A percentile compares a stretch with the other conserved stretches of the same genome.
phyloP scores from a whole-genome alignment of 1,140 invertebrate species.

The Sesamia nonagrioides region DNA sequence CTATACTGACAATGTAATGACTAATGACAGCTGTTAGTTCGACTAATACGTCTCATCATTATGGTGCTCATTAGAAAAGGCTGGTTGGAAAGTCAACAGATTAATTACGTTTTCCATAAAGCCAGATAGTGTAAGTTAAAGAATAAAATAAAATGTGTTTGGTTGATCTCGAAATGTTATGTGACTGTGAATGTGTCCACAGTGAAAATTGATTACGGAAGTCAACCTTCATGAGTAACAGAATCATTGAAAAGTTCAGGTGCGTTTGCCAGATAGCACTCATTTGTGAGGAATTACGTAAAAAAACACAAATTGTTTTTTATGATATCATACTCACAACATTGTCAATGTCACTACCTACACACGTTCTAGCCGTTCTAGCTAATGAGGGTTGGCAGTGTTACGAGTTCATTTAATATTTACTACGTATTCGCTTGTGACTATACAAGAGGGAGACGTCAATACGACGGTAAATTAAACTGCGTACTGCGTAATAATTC shows the following conservation, averaged over 20 bases:
- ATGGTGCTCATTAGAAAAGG: neutral
- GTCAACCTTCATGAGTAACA: neutral
- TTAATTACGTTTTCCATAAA: neutral
- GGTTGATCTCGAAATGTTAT: neutral
- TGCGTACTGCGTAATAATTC: too few relatives aligned
- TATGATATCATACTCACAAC: conserved; percentile 51
- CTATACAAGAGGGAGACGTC: neutral
- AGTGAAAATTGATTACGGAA: neutral
- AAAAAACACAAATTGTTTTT: conserved; percentile 13
- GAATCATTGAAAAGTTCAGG: conserved; percentile 9
- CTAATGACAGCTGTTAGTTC: neutral
- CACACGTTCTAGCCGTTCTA: too few relatives aligned
- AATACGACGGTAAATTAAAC: too few relatives aligned
- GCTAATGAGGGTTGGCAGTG: conserved; percentile 40
- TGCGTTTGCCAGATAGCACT: conserved; percentile 28
- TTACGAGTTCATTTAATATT: conserved; percentile 21
- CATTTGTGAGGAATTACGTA: conserved; percentile 7
- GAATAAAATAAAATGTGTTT: neutral
- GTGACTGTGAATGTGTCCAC: neutral
- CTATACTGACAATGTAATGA: neutral
- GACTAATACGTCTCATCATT: neutral
- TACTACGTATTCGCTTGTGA: neutral
- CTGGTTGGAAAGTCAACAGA: neutral
- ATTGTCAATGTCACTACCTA: conserved; percentile 51
- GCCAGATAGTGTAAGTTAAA: neutral